Conservation (phyloP, 2,888 invertebrate species). For the Brenthis ino region DNA sequence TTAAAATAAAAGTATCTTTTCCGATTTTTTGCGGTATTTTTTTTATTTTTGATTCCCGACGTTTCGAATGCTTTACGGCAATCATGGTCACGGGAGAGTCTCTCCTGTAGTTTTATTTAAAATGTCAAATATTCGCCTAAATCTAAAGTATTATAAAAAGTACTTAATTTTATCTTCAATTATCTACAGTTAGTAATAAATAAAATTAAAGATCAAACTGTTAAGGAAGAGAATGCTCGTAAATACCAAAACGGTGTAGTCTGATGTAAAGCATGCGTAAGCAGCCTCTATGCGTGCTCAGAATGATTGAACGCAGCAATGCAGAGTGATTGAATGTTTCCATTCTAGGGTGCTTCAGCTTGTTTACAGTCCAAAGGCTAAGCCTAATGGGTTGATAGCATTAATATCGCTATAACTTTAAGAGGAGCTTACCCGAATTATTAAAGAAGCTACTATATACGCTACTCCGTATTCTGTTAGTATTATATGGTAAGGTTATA, state of each 20-base stretch:
- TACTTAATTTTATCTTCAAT: neutral
- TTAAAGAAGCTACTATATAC: too few relatives aligned
- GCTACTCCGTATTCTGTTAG: too few relatives aligned
- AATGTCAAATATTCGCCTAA: too few relatives aligned
- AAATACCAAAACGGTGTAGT: slow-evolving; percentile 5
- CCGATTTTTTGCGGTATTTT: too few relatives aligned
- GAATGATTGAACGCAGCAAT: slow-evolving; percentile 19
- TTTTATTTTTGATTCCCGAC: too few relatives aligned
- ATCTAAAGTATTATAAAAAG: neutral
- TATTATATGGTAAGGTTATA: too few relatives aligned
- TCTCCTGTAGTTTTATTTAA: too few relatives aligned
- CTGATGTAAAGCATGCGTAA: slow-evolving; percentile 18
- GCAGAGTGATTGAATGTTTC: slow-evolving; percentile 18
- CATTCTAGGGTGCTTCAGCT: slow-evolving; percentile 4
- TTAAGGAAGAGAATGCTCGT: neutral
- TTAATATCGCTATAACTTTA: neutral
- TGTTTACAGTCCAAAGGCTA: slow-evolving; percentile 13
- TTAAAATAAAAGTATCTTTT: too few relatives aligned
- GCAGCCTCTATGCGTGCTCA: slow-evolving; percentile 13
- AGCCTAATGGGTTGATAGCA: slow-evolving; percentile 7
- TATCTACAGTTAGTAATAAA: neutral
- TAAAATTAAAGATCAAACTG: neutral
- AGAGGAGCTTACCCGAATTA: too few relatives aligned
- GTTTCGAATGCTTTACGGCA: too few relatives aligned
- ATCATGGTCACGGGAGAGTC: too few relatives aligned